These are phyloP conservation scores for Cryptoblepharus egeriae DNA, from an alignment of 2,797 vertebrate species.

Conservation along the genomic window DNA sequence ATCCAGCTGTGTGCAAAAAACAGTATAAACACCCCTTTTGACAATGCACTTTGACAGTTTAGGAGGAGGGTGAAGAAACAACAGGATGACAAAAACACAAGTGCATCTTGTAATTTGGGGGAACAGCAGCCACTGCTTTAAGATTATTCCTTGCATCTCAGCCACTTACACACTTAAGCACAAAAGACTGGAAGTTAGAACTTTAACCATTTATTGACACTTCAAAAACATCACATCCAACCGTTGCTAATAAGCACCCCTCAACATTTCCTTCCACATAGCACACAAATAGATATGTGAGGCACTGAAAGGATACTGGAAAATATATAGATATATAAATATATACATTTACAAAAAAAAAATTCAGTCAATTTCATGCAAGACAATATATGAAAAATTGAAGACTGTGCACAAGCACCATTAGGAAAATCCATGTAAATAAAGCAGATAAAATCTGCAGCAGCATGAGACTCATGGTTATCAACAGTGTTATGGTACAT, in stretches of 20 bases:
- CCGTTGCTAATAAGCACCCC: slow-evolving; percentile 18
- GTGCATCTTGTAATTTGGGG: not conserved
- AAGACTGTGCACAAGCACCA: slow-evolving; percentile 57
- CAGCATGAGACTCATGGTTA: slow-evolving; percentile 56
- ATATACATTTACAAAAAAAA: slow-evolving; percentile 17
- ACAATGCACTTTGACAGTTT: not conserved
- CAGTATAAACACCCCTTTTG: not conserved
- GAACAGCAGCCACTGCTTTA: not conserved
- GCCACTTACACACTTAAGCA: not conserved
- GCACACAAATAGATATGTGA: slow-evolving; percentile 67
- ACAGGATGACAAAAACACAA: not conserved
- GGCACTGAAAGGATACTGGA: slow-evolving; percentile 69
- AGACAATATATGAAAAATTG: slow-evolving; percentile 54
- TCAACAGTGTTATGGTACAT: slow-evolving; percentile 47
- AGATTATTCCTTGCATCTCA: fast-evolving
- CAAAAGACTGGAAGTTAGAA: slow-evolving; percentile 15
- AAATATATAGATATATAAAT: slow-evolving; percentile 31
- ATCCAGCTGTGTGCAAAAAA: not conserved
- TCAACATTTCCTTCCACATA: slow-evolving; percentile 49
- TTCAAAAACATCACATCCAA: slow-evolving; percentile 56
- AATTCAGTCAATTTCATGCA: slow-evolving; percentile 64
- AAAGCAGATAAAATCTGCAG: slow-evolving; percentile 57
- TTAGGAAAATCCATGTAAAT: slow-evolving; percentile 56
- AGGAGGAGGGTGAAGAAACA: not conserved
- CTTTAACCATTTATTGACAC: slow-evolving; percentile 64